Percentiles rank a stretch among this genome's conserved stretches.
phyloP scores from a whole-genome alignment of 2,113 vertebrate genomes.

The Aptenodytes forsteri region DNA sequence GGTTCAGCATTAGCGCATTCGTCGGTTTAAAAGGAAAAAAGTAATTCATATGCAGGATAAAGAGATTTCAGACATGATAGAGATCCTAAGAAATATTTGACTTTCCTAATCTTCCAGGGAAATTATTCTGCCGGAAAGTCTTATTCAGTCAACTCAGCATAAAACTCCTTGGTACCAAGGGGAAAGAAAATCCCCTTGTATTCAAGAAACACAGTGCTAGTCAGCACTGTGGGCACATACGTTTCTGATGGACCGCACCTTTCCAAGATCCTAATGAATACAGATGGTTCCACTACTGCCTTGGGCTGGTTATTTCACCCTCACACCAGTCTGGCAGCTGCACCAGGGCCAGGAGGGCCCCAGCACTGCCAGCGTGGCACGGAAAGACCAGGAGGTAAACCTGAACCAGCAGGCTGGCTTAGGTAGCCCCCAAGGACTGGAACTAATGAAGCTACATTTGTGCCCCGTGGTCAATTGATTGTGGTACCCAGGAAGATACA shows the following conservation, averaged over 20 bases:
- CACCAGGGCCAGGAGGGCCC: neutral
- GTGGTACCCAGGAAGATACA: neutral
- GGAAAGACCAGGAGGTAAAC: neutral
- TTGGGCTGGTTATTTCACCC: neutral
- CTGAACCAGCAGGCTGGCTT: neutral
- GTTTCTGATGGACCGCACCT: neutral
- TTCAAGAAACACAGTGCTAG: neutral
- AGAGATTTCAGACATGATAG: conserved; percentile 33
- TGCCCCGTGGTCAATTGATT: too few species aligned
- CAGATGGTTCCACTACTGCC: neutral
- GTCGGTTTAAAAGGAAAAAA: neutral
- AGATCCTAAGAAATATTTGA: conserved; percentile 30
- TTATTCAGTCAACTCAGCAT: conserved; percentile 9
- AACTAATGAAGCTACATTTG: neutral
- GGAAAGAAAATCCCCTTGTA: neutral
- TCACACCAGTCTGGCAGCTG: neutral
- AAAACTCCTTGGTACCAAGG: neutral
- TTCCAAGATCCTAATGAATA: neutral
- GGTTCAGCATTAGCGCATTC: neutral
- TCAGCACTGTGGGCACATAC: neutral
- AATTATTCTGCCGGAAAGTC: neutral
- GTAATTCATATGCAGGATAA: neutral
- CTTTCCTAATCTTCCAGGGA: conserved; percentile 12
- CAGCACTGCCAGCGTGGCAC: neutral
- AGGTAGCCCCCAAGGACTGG: neutral